phyloP scores from a whole-genome alignment of 2,888 invertebrate species.

The Phania funesta region DNA sequence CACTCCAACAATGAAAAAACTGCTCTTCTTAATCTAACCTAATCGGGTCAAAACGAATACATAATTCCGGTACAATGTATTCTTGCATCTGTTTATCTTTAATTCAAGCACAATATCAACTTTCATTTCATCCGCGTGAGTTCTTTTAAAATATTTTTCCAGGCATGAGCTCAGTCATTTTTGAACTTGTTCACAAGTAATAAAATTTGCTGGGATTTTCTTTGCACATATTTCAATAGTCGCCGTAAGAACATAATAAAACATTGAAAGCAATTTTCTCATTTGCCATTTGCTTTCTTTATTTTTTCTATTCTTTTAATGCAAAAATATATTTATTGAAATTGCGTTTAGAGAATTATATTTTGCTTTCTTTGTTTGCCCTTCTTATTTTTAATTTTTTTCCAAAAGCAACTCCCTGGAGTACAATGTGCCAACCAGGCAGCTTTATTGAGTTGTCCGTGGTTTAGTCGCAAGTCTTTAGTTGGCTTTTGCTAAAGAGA shows the following conservation, averaged over 20 bases:
- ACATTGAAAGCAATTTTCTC: slow-evolving; percentile 69
- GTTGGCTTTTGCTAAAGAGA: slow-evolving; percentile 5
- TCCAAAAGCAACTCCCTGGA: slow-evolving; percentile 70
- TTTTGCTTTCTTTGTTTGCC: slow-evolving; percentile 42
- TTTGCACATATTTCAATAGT: background rate
- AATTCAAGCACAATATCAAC: too few relatives aligned
- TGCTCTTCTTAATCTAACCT: too few relatives aligned
- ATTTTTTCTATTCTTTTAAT: slow-evolving; percentile 71
- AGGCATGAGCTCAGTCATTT: too few relatives aligned
- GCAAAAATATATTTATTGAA: slow-evolving; percentile 79
- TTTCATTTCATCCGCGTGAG: too few relatives aligned
- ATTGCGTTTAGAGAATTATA: slow-evolving; percentile 71
- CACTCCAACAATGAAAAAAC: too few relatives aligned
- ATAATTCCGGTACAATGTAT: too few relatives aligned
- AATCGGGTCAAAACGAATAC: too few relatives aligned
- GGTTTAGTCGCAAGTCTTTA: slow-evolving; percentile 26
- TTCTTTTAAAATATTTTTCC: background rate
- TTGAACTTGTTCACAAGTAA: background rate
- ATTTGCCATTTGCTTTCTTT: slow-evolving; percentile 63
- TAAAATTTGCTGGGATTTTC: slow-evolving; percentile 13
- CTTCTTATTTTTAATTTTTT: slow-evolving; percentile 26
- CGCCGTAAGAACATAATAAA: slow-evolving; percentile 55
- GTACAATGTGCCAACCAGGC: slow-evolving; percentile 73
- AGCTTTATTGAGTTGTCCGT: slow-evolving; percentile 55
- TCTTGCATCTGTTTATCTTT: too few relatives aligned